phyloP scores from a whole-genome alignment of 2,797 vertebrate species.

The Hozukius guyotensis region DNA sequence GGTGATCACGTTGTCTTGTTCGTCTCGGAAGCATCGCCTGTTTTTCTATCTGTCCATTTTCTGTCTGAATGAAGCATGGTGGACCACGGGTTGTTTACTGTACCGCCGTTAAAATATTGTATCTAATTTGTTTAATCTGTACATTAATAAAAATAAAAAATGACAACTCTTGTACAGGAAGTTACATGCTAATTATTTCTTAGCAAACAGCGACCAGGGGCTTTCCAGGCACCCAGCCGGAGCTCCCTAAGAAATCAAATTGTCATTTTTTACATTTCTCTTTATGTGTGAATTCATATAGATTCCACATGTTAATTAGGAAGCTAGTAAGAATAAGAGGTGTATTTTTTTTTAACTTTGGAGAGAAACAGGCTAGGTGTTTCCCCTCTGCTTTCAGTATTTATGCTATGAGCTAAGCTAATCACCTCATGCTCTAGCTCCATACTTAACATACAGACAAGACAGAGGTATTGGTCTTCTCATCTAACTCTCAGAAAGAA shows the following conservation, averaged over 20 bases:
- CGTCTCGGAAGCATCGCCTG: too few relatives aligned
- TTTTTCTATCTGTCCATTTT: too few relatives aligned
- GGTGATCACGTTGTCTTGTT: fast-evolving
- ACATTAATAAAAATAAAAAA: not conserved
- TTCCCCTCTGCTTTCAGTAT: not conserved
- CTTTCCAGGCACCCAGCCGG: not conserved
- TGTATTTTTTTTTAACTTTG: not conserved
- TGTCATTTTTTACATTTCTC: not conserved
- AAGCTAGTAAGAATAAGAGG: too few relatives aligned
- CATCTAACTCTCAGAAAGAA: not conserved
- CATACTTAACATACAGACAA: not conserved
- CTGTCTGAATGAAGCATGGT: too few relatives aligned
- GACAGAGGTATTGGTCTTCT: not conserved
- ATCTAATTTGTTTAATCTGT: not conserved
- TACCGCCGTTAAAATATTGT: not conserved
- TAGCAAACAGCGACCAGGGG: not conserved
- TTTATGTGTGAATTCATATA: not conserved
- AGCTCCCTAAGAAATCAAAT: not conserved
- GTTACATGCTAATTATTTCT: not conserved
- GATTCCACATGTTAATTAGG: not conserved
- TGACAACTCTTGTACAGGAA: not conserved
- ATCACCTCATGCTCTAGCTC: not conserved
- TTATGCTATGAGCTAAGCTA: not conserved
- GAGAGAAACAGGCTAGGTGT: not conserved
- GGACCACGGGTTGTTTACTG: fast-evolving